Conservation (phyloP, 2,113 vertebrate genomes). For the Pithys albifrons region DNA sequence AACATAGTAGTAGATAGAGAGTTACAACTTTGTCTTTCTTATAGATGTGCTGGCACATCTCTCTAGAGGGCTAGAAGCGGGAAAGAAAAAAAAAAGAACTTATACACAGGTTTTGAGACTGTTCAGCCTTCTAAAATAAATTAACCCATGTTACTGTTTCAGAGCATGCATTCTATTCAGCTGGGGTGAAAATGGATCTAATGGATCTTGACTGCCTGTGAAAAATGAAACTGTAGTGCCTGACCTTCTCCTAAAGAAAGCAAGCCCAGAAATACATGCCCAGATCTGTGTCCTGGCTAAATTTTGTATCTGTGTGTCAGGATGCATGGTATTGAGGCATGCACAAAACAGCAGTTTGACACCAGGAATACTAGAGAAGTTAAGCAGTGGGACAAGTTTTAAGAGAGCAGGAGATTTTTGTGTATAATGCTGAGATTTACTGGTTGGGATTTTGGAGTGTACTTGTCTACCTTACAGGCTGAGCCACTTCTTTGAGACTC, state of each 20-base stretch:
- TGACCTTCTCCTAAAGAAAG: conserved; percentile 1
- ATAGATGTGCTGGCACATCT: neutral
- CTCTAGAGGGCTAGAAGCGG: neutral
- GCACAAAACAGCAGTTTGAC: neutral
- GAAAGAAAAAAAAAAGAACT: neutral
- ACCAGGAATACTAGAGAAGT: neutral
- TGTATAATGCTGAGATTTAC: neutral
- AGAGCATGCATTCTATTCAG: neutral
- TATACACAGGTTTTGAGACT: neutral
- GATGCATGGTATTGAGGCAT: neutral
- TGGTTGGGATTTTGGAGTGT: neutral
- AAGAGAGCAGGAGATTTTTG: neutral
- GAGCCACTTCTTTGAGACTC: neutral
- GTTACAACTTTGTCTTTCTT: neutral
- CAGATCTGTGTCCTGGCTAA: neutral
- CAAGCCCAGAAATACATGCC: neutral
- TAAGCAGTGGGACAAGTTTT: neutral
- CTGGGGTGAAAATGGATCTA: neutral
- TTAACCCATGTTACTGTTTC: neutral
- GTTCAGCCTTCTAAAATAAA: neutral
- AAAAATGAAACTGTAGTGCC: neutral
- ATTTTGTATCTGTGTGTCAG: neutral
- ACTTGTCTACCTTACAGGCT: neutral
- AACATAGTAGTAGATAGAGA: neutral
- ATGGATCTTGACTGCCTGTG: neutral